phyloP scores from a whole-genome alignment of 2,797 vertebrate species.

The Synaphobranchus kaupii region DNA sequence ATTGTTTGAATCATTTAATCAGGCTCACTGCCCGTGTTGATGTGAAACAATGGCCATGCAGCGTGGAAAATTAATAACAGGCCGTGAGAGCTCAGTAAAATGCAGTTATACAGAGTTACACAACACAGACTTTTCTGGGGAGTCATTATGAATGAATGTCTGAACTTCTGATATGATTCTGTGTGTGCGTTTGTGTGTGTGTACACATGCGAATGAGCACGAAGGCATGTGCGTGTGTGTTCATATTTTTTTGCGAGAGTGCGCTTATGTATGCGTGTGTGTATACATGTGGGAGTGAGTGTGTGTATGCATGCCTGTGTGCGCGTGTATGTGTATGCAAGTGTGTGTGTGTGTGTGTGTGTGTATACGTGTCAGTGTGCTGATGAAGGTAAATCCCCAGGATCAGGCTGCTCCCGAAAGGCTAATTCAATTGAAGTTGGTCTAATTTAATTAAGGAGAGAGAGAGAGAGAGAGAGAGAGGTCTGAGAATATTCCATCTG shows the following conservation, averaged over 20 bases:
- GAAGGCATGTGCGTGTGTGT: not conserved
- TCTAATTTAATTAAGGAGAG: slow-evolving; percentile 51
- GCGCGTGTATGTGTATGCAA: not conserved
- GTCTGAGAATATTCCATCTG: slow-evolving; percentile 54
- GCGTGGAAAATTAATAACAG: not conserved
- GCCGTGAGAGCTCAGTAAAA: not conserved
- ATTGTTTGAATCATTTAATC: not conserved
- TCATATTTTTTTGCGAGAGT: not conserved
- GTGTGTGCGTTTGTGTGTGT: not conserved
- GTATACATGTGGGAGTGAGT: not conserved
- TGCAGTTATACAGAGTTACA: too few species aligned
- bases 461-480: slow-evolving; percentile 29
- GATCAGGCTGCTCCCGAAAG: slow-evolving; percentile 55
- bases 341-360: slow-evolving; percentile 25
- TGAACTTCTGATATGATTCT: not conserved
- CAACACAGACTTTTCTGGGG: too few species aligned
- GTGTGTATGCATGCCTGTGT: not conserved
- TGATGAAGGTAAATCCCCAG: slow-evolving; percentile 39
- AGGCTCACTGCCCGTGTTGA: not conserved
- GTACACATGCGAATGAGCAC: not conserved
- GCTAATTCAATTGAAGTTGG: slow-evolving; percentile 66
- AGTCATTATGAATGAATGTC: too few species aligned
- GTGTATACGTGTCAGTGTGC: slow-evolving; percentile 18
- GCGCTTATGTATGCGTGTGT: not conserved
- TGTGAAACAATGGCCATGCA: not conserved